Evolutionary conservation across 1,140 invertebrate genomes (phyloP), one percentile per base, ranked within the genome.

Genomic region (Plectrocnemia conspersa): DNA sequence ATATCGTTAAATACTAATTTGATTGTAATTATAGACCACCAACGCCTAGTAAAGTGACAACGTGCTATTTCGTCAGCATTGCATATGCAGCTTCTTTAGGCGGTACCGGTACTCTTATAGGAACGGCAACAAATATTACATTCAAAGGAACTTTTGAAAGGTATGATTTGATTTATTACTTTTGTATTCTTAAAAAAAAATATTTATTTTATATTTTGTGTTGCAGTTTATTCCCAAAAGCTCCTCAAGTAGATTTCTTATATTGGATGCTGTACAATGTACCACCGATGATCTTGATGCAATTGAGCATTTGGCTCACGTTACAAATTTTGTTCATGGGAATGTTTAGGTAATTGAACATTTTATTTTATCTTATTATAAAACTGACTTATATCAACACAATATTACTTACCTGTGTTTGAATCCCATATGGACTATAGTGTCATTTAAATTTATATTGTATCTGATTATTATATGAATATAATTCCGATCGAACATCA

Each of bases 61-160:
- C 80, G 25, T 84, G 83, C 50, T 86, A 86, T 65, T 82, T 87
- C 59, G 65, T 94, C 49, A 81, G 81, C 5, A 85, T 91, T 19
- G 88, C 88, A 1, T 94, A 92, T 65, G 82, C 90, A 0, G 82
- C 91, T 0, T 82, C 80, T 0, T 71, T 19, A 61, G 59, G 92
- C 2, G 93, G 93, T 3, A 88, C 85, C 35, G 88, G 88, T 0
- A 91, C 89, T 1, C 70, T 96, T 1, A 91, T 92, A 2, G 93
- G 92, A 3, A 92, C 91, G 1, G 87, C 85, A 3, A 91, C 91
- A 18, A 96, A 96, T 72, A 77, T 94, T 9, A 87, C 91, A 1
- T 83, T 93, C 56, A 90, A 88, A 67, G 86, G 83, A 10, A 81
- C 86, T 47, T 80, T 82, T 50, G 83, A 87, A 53, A 72, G 68